These are phyloP conservation scores for Phaedon cochleariae DNA, from an alignment of 2,888 invertebrate species.

Conservation along the genomic window DNA sequence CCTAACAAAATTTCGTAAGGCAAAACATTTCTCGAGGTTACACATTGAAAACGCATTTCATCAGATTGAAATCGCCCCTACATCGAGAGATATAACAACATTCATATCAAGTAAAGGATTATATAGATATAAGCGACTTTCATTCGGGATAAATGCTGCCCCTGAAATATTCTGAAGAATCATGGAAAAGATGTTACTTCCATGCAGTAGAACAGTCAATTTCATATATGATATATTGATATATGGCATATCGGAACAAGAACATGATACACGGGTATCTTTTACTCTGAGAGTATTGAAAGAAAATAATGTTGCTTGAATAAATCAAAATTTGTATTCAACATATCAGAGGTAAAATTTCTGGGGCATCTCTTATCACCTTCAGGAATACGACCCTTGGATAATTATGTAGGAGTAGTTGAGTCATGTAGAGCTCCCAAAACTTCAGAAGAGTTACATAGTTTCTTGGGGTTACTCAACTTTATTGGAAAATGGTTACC, in stretches of 20 bases:
- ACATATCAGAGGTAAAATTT: not conserved
- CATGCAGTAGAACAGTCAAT: not conserved
- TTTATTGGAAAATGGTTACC: conserved; percentile 46
- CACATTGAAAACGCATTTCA: too few relatives aligned
- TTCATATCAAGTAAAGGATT: too few relatives aligned
- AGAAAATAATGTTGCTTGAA: not conserved
- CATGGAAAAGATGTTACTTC: conserved; percentile 1
- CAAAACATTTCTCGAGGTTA: too few relatives aligned
- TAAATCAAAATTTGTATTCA: not conserved
- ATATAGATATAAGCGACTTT: too few relatives aligned
- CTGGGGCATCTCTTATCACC: not conserved
- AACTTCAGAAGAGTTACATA: conserved; percentile 35
- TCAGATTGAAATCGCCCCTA: too few relatives aligned
- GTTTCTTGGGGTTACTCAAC: conserved; percentile 50
- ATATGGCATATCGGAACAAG: not conserved
- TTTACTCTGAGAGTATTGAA: not conserved
- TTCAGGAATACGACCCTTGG: not conserved
- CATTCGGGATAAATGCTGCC: too few relatives aligned
- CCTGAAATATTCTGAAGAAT: not conserved
- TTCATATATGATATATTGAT: not conserved
- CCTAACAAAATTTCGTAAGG: too few relatives aligned
- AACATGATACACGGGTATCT: not conserved
- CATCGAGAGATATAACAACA: too few relatives aligned
- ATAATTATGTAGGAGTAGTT: conserved; percentile 1
- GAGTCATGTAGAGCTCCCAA: conserved; percentile 6